Evolutionary conservation across 2,113 vertebrate genomes (phyloP).

Genomic region (Pachyramphus minor): DNA sequence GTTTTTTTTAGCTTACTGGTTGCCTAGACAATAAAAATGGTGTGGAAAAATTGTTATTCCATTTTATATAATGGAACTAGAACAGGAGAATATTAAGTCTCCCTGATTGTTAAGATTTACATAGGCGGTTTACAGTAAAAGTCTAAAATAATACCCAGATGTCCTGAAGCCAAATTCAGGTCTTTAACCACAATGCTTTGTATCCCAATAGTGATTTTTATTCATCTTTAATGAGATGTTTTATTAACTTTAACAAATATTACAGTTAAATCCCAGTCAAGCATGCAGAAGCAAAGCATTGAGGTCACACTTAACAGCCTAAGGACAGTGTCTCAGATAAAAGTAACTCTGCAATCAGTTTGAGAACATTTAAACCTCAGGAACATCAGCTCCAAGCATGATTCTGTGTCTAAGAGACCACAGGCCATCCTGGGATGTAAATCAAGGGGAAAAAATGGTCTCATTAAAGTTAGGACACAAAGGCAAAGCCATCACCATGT

Average conservation of each 20-base stretch:
- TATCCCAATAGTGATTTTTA: background rate
- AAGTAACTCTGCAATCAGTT: background rate
- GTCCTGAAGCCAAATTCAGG: background rate
- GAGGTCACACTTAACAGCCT: background rate
- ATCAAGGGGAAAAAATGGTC: background rate
- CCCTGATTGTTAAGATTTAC: background rate
- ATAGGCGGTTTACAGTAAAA: background rate
- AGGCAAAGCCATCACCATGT: background rate
- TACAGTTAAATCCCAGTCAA: background rate
- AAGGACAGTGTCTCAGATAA: background rate
- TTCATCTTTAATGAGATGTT: background rate
- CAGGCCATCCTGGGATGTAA: background rate
- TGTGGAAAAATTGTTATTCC: background rate
- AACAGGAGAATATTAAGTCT: background rate
- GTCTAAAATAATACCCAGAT: background rate
- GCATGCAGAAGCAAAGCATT: background rate
- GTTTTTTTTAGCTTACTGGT: background rate
- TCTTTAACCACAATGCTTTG: slow-evolving; percentile 3
- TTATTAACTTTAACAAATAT: slow-evolving; percentile 14
- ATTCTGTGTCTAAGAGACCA: background rate
- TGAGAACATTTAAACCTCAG: background rate
- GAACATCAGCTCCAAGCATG: background rate
- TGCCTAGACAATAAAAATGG: background rate
- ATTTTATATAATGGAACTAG: background rate
- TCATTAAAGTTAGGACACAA: background rate